Base-by-base conservation (phyloP, 2,888 invertebrate genomes). In the Thysanoteuthis rhombus region DNA sequence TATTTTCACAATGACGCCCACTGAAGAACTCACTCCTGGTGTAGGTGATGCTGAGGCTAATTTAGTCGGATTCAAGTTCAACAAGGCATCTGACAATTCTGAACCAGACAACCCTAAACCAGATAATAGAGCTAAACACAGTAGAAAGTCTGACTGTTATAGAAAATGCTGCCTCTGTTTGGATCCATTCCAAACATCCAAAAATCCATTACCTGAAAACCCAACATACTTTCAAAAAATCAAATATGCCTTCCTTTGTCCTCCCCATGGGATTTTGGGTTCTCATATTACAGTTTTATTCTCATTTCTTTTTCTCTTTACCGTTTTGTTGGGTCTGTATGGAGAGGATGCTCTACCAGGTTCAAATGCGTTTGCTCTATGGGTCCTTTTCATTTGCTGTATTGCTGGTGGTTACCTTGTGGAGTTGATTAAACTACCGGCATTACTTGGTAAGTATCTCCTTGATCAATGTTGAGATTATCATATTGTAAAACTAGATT, bases 271-370 rank as follows among this genome's bases (percentile, higher is more conserved):
- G 2, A 95, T 95, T 40, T 93, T 96, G 32, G 96, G 96, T 22
- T 98, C 98, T 52, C 95, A 95, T 45, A 40, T 96, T 6, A 95
- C 96, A 93, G 94, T 95, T 39, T 90, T 96, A 1, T 58, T 96
- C 12, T 94, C 95, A 93, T 95, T 95, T 58, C 94, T 93, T 16
- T 93, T 95, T 42, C 94, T 95, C 25, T 96, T 95, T 95, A 95
- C 95, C 16, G 95, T 96, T 25, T 93, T 96, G n/a, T 95, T 95
- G 93, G 95, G 96, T 0, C 19, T 96, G 19, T 95, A 96, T 0
- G 96, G 95, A 10, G 93, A 94, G 22, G 94, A 95, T 32, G 96
- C 96, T 0, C 93, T 96, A 32, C 97, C 96, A 16, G 96, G 96
- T 2, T 96, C 96, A 22, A 96, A 96, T 94, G 94, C 96, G 90